phyloP scores from a whole-genome alignment of 2,113 vertebrate species.

The Lagopus muta region DNA sequence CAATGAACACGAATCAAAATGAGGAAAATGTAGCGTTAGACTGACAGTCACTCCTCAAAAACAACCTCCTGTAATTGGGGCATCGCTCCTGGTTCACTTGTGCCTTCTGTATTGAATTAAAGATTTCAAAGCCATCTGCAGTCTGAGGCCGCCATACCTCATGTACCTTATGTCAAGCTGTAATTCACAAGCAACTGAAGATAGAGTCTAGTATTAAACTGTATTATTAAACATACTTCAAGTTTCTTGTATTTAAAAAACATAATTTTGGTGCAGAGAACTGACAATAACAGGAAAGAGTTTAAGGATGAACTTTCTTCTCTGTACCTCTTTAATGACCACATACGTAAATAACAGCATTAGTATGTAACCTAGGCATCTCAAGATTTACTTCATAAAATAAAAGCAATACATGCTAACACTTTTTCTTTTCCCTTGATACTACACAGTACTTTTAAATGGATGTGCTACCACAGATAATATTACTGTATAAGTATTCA shows the following conservation, averaged over 20 bases:
- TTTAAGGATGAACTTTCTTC: background rate
- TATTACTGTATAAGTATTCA: background rate
- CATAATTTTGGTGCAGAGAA: background rate
- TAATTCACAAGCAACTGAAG: background rate
- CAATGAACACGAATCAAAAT: background rate
- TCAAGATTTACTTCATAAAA: background rate
- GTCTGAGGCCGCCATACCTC: background rate
- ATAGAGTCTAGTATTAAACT: background rate
- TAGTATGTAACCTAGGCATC: background rate
- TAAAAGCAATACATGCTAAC: background rate
- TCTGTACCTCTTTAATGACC: background rate
- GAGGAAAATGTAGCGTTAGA: background rate
- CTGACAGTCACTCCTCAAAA: background rate
- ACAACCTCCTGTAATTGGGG: rapidly evolving
- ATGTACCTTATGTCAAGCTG: background rate
- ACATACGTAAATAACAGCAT: background rate
- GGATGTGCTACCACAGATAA: background rate
- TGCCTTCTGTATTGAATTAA: background rate
- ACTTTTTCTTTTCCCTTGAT: background rate
- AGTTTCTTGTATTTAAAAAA: background rate
- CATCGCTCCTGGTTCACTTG: background rate
- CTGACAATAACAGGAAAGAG: background rate
- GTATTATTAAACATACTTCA: background rate
- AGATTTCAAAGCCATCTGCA: background rate
- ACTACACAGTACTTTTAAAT: background rate